These are phyloP conservation scores for Sakesphorus luctuosus DNA, from an alignment of 2,113 vertebrate genomes.

Conservation along the genomic window DNA sequence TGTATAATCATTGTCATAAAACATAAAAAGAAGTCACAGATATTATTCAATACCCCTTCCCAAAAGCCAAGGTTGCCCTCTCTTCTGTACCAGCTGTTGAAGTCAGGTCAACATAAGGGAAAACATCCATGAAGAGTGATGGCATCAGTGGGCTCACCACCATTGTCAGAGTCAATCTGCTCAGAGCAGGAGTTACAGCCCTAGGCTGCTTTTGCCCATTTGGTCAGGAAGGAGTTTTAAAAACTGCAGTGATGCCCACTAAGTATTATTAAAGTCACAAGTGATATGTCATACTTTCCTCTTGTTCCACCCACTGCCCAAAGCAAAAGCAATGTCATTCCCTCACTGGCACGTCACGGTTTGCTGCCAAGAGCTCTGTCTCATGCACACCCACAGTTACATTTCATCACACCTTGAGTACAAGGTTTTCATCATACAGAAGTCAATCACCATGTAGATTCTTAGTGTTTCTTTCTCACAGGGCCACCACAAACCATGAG, in stretches of 20 bases:
- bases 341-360: fast-evolving
- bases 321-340: background rate
- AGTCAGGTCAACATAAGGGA: background rate
- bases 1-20: background rate
- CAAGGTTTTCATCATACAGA: background rate
- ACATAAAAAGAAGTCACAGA: background rate
- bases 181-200: background rate
- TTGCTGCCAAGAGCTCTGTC: background rate
- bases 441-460: background rate
- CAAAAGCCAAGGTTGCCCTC: background rate
- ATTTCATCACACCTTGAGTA: background rate
- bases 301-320: background rate
- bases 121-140: background rate
- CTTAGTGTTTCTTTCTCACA: background rate
- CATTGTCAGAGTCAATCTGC: background rate
- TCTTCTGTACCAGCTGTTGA: background rate
- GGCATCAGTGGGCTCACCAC: background rate
- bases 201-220: background rate
- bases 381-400: fast-evolving
- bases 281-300: background rate
- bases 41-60: background rate
- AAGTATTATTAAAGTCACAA: background rate
- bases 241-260: background rate
- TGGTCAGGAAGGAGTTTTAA: background rate
- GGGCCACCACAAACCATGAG: background rate